Evolutionary conservation across 2,797 vertebrate species (phyloP).

Genomic region (Smutsia temminckii): DNA sequence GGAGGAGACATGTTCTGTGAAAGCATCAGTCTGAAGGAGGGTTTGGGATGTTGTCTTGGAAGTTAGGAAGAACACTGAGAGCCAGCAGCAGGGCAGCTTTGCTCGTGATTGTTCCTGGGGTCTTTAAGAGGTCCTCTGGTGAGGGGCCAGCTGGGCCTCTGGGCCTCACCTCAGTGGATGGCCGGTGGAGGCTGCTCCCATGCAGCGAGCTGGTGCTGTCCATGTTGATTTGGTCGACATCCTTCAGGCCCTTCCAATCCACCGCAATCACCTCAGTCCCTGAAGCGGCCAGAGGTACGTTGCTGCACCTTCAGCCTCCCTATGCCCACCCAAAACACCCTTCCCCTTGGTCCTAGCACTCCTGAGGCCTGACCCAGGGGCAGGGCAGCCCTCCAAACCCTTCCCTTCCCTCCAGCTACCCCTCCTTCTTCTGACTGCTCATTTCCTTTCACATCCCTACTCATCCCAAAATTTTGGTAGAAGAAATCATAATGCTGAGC

Average conservation of each 20-base stretch:
- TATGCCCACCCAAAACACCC: neutral
- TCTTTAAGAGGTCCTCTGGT: neutral
- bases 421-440: neutral
- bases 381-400: neutral
- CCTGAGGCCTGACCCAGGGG: neutral
- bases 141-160: neutral
- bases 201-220: constrained; percentile 88
- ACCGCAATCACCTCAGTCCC: constrained; percentile 96
- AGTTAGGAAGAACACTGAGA: neutral
- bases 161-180: constrained; percentile 85
- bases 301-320: neutral
- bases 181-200: constrained; percentile 86
- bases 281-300: constrained; percentile 69
- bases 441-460: neutral
- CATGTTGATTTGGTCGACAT: constrained; percentile 97
- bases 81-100: neutral
- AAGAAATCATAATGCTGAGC: neutral
- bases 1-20: neutral
- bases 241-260: constrained; percentile 96
- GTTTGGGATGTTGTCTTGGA: neutral
- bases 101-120: neutral
- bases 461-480: neutral
- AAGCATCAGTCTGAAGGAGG: neutral
- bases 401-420: no score
- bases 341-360: neutral